Conservation (phyloP, 2,113 vertebrate species). For the Aspiorhynchus laticeps region DNA sequence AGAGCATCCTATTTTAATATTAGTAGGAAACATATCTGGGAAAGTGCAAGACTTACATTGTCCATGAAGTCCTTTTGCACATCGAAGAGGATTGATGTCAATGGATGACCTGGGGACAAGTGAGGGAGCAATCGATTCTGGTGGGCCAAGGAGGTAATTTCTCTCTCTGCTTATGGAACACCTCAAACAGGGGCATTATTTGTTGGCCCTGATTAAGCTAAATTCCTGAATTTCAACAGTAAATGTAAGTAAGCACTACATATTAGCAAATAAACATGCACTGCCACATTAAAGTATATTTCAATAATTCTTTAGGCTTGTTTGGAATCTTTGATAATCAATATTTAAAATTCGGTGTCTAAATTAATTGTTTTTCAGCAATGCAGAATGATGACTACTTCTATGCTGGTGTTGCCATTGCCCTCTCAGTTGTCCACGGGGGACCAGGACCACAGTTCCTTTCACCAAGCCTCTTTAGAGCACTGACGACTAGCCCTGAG, state of each 20-base stretch:
- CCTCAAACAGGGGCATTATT: slow-evolving; percentile 1
- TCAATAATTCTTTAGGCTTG: not conserved
- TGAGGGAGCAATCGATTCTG: slow-evolving; percentile 3
- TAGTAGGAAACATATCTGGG: not conserved
- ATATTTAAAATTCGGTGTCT: not conserved
- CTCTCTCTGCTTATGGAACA: not conserved
- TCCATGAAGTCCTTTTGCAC: not conserved
- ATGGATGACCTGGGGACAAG: not conserved
- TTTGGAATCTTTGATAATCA: not conserved
- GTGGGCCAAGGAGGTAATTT: not conserved
- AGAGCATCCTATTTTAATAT: slow-evolving; percentile 3
- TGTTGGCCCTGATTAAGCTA: not conserved
- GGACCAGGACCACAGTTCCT: not conserved
- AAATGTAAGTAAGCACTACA: not conserved
- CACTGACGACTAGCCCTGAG: not conserved
- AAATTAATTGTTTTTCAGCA: not conserved
- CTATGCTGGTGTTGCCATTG: not conserved
- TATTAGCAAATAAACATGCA: not conserved
- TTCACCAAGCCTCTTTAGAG: slow-evolving; percentile 1
- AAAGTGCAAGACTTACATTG: not conserved
- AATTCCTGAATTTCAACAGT: not conserved
- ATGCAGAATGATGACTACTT: slow-evolving; percentile 5
- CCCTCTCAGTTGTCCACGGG: not conserved
- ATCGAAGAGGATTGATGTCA: not conserved
- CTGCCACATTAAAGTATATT: not conserved